Conservation (phyloP, 2,888 invertebrate species). For the Hesperia comma region DNA sequence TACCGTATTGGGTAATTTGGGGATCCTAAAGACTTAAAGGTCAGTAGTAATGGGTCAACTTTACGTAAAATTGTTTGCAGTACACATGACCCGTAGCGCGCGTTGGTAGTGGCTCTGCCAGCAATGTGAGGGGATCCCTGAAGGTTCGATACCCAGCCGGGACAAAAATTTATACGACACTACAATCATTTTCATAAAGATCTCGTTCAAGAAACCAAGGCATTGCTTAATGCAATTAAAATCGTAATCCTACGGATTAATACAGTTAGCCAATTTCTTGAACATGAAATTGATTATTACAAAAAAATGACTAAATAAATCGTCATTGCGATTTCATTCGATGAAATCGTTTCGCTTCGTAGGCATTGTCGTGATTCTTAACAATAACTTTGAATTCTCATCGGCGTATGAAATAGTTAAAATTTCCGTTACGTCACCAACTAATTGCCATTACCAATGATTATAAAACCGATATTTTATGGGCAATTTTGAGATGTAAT, state of each 20-base stretch:
- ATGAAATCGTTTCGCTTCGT: constrained; percentile 52
- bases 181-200: not conserved
- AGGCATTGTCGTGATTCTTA: constrained; percentile 67
- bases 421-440: constrained; percentile 71
- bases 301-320: constrained; percentile 55
- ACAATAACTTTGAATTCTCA: constrained; percentile 72
- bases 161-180: too few species aligned
- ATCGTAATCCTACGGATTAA: constrained; percentile 30
- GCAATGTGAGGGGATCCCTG: too few species aligned
- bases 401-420: constrained; percentile 70
- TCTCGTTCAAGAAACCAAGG: not conserved
- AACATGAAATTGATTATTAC: constrained; percentile 41
- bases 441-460: constrained; percentile 74
- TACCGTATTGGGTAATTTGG: constrained; percentile 24
- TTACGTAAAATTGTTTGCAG: too few species aligned
- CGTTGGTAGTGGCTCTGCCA: too few species aligned
- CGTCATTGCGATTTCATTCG: constrained; percentile 60
- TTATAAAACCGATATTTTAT: constrained; percentile 70
- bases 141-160: too few species aligned
- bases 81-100: too few species aligned
- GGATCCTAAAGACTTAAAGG: not conserved
- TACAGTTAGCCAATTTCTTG: constrained; percentile 30
- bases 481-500: constrained; percentile 53
- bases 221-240: constrained; percentile 21
- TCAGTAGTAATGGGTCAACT: not conserved